Evolutionary conservation across 2,888 invertebrate species (phyloP), one percentile per base, ranked within the genome.

Genomic region (Drosophila birchii): DNA sequence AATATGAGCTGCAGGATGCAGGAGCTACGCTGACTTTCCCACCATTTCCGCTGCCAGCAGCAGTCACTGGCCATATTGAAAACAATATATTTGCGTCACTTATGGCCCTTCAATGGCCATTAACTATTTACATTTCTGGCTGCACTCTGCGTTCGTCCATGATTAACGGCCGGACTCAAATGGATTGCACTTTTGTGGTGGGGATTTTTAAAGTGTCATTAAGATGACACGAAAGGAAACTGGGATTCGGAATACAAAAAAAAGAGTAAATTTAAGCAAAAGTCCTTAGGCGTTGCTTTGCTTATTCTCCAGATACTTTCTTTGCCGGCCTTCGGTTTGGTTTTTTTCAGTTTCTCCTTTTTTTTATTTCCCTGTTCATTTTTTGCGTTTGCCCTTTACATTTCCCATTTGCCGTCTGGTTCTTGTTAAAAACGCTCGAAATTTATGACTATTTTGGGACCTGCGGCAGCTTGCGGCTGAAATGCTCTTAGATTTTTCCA

Each of bases 371-470:
- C 3, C 6, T 54, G 54, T 60, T 23, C 12, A 29, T 49, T 61
- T 66, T 81, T 67, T 64, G 12, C 60, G 51, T 63, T 49, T 67
- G 59, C 63, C 53, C 60, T 71, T 59, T 57, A 64, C 70, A 63
- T 74, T 47, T 72, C 54, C 72, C 59, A 70, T 73, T 61, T 58
- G 68, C 68, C 72, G 71, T 67, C 79, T 79, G 83, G 75, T 85
- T 76, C 74, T 83, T 87, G 78, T 76, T 80, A 80, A 78, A 79
- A 83, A 76, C 73, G 77, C 73, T 79, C 29, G 47, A 80, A 86
- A 86, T 88, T 88, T 88, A 86, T 88, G 88, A 79, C 84, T 81
- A 84, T 88, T 88, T 88, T 76, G 86, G 88, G 86, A 86, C 83
- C 69, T 68, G 78, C 72, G 80, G 53, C 74, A 62, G 82, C 78